phyloP scores from a whole-genome alignment of 2,797 vertebrate species.

The Orestias chungarensis region DNA sequence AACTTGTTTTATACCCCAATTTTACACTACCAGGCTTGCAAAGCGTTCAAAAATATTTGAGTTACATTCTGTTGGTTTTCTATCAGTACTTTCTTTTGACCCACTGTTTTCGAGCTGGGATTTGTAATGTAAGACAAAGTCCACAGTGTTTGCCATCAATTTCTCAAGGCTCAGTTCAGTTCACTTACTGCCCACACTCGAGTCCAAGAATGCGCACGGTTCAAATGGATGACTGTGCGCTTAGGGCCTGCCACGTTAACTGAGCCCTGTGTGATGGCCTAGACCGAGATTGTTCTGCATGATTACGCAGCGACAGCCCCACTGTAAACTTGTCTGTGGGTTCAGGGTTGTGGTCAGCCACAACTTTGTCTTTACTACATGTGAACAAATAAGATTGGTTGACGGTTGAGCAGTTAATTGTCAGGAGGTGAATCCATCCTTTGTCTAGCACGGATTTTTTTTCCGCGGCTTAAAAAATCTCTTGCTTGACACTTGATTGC shows the following conservation, averaged over 20 bases:
- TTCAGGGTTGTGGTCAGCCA: conserved; percentile 51
- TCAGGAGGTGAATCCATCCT: neutral
- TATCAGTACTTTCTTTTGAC: neutral
- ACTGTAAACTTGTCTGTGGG: conserved; percentile 61
- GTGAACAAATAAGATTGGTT: neutral
- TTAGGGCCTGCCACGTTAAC: conserved; percentile 42
- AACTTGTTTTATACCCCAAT: too few species aligned
- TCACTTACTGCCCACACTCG: conserved; percentile 70
- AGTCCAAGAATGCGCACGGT: conserved; percentile 68
- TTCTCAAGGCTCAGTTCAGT: conserved; percentile 65
- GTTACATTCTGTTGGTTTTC: too few species aligned
- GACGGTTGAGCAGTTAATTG: neutral
- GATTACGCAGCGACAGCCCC: conserved; percentile 49
- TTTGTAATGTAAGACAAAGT: conserved; percentile 49
- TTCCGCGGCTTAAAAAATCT: neutral
- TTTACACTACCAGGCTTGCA: neutral
- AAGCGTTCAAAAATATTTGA: too few species aligned
- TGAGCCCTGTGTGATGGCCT: conserved; percentile 41
- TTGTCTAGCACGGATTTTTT: neutral
- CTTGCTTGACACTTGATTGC: neutral
- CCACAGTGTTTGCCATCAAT: conserved; percentile 46
- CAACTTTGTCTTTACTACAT: conserved; percentile 41
- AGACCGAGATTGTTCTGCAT: conserved; percentile 62
- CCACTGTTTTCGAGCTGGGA: neutral
- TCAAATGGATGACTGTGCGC: conserved; percentile 70